A percentile compares a stretch with the other conserved stretches of the same genome.
Conservation (phyloP, 2,113 vertebrate species). For the Syngnathus floridae region DNA sequence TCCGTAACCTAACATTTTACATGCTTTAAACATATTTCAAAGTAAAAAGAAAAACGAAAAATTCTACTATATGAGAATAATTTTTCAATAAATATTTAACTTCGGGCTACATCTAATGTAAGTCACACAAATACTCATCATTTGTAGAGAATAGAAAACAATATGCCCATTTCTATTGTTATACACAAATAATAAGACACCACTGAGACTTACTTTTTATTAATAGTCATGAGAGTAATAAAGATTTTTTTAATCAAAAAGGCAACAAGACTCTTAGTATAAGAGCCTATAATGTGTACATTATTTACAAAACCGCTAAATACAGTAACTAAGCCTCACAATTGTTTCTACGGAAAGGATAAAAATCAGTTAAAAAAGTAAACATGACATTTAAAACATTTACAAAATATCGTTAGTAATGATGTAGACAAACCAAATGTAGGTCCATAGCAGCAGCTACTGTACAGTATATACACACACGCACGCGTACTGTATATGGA, state of each 20-base stretch:
- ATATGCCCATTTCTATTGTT: too few relatives aligned
- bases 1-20: too few relatives aligned
- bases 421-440: background rate
- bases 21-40: too few relatives aligned
- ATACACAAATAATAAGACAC: conserved; percentile 14
- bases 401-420: conserved; percentile 26
- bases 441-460: conserved; percentile 48
- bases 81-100: too few relatives aligned
- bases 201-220: conserved; percentile 52
- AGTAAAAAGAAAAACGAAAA: too few relatives aligned
- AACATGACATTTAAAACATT: conserved; percentile 45
- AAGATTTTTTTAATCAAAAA: conserved; percentile 44
- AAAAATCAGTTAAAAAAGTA: conserved; percentile 55
- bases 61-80: too few relatives aligned
- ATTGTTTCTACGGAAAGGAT: conserved; percentile 43
- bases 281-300: conserved; percentile 60
- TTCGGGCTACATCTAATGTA: too few relatives aligned
- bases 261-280: conserved; percentile 60
- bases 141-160: too few relatives aligned
- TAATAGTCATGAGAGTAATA: conserved; percentile 60
- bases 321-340: conserved; percentile 43
- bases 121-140: too few relatives aligned
- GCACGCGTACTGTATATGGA: background rate
- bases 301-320: conserved; percentile 61
- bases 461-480: background rate